Evolutionary conservation across 2,797 vertebrate genomes (phyloP).

Genomic region (Lepus oiostolus): DNA sequence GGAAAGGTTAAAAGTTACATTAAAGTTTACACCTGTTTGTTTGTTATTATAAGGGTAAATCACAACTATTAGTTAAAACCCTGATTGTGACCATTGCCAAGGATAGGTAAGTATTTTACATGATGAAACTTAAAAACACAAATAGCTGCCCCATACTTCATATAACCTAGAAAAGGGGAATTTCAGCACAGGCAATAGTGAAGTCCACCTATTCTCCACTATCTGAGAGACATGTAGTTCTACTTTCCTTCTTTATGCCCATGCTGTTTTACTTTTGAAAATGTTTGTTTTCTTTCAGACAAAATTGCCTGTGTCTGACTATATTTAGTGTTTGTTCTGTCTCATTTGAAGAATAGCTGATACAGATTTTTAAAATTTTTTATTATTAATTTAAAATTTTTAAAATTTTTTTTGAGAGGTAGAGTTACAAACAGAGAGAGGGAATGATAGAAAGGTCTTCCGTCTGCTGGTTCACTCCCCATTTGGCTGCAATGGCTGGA

Average conservation of each 20-base stretch:
- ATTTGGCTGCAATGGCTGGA: too few species aligned
- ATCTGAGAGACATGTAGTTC: not conserved
- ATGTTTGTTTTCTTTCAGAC: not conserved
- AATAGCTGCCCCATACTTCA: not conserved
- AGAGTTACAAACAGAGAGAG: too few species aligned
- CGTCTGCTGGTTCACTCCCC: too few species aligned
- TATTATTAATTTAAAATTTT: too few species aligned
- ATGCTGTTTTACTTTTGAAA: conserved; percentile 31
- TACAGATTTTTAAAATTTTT: not conserved
- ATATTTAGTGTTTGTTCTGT: not conserved
- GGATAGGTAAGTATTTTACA: not conserved
- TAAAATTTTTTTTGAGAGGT: too few species aligned
- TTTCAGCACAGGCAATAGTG: not conserved
- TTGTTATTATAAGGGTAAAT: not conserved
- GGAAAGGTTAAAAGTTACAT: not conserved
- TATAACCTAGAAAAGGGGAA: not conserved
- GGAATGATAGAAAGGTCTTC: too few species aligned
- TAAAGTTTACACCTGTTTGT: not conserved
- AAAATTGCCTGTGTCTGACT: not conserved
- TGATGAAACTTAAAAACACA: not conserved
- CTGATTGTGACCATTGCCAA: not conserved
- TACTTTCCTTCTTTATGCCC: not conserved
- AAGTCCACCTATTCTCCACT: not conserved
- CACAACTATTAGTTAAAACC: not conserved
- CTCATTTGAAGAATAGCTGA: not conserved